phyloP scores from a whole-genome alignment of 1,140 invertebrate genomes.

The Antheraea mylitta region DNA sequence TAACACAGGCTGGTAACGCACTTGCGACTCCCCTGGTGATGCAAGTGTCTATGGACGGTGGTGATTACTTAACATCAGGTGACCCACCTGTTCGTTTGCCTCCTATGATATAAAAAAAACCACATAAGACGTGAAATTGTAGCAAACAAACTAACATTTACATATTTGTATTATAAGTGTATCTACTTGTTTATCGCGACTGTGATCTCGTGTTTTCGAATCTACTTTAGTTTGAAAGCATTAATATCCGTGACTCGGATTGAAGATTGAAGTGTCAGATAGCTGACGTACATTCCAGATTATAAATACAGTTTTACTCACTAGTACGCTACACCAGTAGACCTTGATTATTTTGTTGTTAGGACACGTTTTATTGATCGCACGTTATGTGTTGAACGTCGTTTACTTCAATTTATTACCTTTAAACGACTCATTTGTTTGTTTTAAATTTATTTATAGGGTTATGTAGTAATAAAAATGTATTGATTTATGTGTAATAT shows the following conservation, averaged over 20 bases:
- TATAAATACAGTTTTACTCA: not conserved
- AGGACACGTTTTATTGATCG: not conserved
- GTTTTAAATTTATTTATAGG: not conserved
- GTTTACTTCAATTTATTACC: not conserved
- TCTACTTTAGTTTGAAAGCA: not conserved
- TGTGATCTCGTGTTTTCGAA: not conserved
- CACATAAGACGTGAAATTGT: too few species aligned
- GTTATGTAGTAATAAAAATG: too few species aligned
- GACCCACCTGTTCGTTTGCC: too few species aligned
- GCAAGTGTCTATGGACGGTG: too few species aligned
- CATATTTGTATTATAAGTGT: not conserved
- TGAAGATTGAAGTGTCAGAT: conserved; percentile 1
- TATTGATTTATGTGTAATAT: too few species aligned
- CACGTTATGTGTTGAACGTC: not conserved
- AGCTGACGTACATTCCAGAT: not conserved
- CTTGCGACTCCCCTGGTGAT: too few species aligned
- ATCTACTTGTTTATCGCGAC: not conserved
- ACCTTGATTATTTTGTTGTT: conserved; percentile 3
- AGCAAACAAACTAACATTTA: too few species aligned
- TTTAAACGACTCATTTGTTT: not conserved
- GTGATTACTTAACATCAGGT: too few species aligned
- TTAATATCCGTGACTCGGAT: not conserved
- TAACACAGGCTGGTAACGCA: too few species aligned
- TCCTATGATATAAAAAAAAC: too few species aligned
- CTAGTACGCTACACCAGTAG: not conserved